These are phyloP conservation scores for Bolinopsis microptera DNA, from an alignment of 37 sponge, comb jelly and placozoan species.

Conservation along the genomic window DNA sequence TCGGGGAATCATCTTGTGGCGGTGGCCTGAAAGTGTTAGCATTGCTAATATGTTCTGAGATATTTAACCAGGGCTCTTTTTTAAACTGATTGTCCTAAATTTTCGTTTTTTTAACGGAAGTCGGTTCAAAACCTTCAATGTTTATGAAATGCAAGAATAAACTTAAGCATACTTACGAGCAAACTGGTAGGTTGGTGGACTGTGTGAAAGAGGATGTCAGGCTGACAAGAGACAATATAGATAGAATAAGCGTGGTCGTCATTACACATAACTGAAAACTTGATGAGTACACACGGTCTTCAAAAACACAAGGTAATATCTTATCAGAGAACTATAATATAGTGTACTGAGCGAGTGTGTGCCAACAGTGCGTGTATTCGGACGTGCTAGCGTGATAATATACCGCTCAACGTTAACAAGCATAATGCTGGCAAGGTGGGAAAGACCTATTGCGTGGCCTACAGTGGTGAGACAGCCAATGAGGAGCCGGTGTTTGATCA, in stretches of 20 bases:
- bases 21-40: neutral
- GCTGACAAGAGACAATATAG: neutral
- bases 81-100: no score
- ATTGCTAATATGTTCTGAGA: no score
- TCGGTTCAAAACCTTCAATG: no score
- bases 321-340: neutral
- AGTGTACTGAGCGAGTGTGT: neutral
- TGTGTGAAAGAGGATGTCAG: neutral
- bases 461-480: neutral
- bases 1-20: neutral
- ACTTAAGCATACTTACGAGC: neutral
- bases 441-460: neutral
- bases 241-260: neutral
- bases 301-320: neutral
- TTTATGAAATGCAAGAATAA: no score
- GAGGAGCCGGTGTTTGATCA: neutral
- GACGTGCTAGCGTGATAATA: no score
- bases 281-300: neutral
- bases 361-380: neutral
- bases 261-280: neutral
- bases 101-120: no score
- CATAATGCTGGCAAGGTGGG: neutral
- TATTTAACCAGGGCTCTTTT: no score
- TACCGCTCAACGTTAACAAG: neutral
- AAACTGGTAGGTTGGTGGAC: neutral